Percentiles rank a stretch among this genome's conserved stretches.
Conservation (phyloP, 2,797 vertebrate genomes). For the Toxotes lorentzi region DNA sequence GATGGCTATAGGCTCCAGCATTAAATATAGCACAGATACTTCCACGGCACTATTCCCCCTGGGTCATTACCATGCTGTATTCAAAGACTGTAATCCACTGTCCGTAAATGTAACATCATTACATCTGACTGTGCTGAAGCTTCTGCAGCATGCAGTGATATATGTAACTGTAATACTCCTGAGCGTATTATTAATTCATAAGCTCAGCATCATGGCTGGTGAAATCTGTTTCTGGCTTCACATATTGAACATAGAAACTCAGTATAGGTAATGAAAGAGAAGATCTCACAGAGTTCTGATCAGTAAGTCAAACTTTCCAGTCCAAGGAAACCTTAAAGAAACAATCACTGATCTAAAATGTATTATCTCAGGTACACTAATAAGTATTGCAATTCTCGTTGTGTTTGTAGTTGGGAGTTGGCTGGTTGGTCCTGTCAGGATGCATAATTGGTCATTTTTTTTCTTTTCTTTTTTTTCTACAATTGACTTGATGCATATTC, state of each 20-base stretch:
- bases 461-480: slow-evolving; percentile 18
- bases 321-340: slow-evolving; percentile 25
- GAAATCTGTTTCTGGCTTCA: slow-evolving; percentile 38
- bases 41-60: slow-evolving; percentile 55
- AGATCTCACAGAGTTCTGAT: slow-evolving; percentile 16
- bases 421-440: slow-evolving; percentile 18
- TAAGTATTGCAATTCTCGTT: neutral
- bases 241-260: slow-evolving; percentile 22
- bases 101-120: slow-evolving; percentile 54
- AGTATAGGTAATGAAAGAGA: slow-evolving; percentile 41
- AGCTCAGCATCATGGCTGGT: slow-evolving; percentile 42
- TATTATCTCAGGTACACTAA: slow-evolving; percentile 13
- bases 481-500: slow-evolving; percentile 58
- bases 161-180: slow-evolving; percentile 39
- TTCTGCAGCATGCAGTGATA: slow-evolving; percentile 46
- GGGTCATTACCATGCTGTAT: slow-evolving; percentile 61
- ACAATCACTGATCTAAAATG: slow-evolving; percentile 16
- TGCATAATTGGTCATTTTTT: slow-evolving; percentile 36
- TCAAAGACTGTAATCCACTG: slow-evolving; percentile 62
- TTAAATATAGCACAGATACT: slow-evolving; percentile 68
- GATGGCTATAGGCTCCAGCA: slow-evolving; percentile 58
- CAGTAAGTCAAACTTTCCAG: slow-evolving; percentile 10
- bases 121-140: slow-evolving; percentile 41
- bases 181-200: slow-evolving; percentile 68
- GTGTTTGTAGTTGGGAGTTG: slow-evolving; percentile 10